Evolutionary conservation across 2,797 vertebrate species (phyloP).

Genomic region (Phalanger gymnotis): DNA sequence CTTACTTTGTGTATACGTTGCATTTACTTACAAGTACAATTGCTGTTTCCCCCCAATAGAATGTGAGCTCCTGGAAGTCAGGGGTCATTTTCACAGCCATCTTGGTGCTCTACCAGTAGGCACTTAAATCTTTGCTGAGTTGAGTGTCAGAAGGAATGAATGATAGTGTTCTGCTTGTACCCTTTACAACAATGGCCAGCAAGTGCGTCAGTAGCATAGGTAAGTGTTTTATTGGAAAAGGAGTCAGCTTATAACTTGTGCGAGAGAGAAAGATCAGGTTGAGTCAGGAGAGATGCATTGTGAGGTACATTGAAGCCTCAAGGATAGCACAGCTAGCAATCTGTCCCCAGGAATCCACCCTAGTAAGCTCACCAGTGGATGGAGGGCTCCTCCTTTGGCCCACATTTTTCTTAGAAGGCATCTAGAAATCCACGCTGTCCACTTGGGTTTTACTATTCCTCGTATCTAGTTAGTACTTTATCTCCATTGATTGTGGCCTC

Average conservation of each 20-base stretch:
- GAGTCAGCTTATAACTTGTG: background rate
- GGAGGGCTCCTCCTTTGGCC: background rate
- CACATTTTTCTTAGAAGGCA: background rate
- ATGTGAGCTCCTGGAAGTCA: background rate
- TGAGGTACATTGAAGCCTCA: background rate
- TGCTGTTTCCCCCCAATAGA: background rate
- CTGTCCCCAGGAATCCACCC: background rate
- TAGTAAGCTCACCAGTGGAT: background rate
- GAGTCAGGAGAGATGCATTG: background rate
- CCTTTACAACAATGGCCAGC: background rate
- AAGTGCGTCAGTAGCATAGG: background rate
- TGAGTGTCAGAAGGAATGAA: background rate
- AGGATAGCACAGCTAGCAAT: background rate
- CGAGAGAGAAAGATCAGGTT: background rate
- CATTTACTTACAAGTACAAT: background rate
- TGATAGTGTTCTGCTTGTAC: background rate
- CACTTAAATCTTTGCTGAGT: background rate
- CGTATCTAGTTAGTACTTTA: background rate
- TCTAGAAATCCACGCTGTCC: background rate
- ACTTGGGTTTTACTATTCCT: background rate
- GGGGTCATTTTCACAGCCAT: background rate
- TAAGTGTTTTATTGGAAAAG: background rate
- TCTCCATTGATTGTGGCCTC: background rate
- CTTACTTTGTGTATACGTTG: background rate
- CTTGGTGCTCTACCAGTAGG: background rate